Percentiles rank a stretch among this genome's conserved stretches.
Conservation (phyloP, 2,797 vertebrate genomes). For the Mallotus villosus region DNA sequence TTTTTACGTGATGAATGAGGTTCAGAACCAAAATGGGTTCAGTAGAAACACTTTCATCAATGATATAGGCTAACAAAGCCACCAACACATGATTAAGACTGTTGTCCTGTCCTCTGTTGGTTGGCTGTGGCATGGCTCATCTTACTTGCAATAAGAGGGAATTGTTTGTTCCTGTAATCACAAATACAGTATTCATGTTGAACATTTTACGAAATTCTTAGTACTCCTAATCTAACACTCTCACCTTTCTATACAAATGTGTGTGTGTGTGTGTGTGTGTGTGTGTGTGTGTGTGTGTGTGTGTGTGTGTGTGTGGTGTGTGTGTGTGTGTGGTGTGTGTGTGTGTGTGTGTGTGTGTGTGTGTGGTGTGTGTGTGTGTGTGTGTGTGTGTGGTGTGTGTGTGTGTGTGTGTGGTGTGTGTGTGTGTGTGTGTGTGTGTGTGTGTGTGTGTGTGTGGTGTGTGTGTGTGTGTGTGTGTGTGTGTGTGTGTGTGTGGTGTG, state of each 20-base stretch:
- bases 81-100: too few relatives aligned
- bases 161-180: too few relatives aligned
- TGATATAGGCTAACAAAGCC: too few relatives aligned
- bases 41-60: too few relatives aligned
- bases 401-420: constrained; percentile 3
- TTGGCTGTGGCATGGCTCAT: too few relatives aligned
- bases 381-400: constrained; percentile 1
- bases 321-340: neutral
- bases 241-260: neutral
- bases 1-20: too few relatives aligned
- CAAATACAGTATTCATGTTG: too few relatives aligned
- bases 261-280: neutral
- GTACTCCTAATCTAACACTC: too few relatives aligned
- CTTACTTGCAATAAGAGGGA: too few relatives aligned
- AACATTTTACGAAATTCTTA: too few relatives aligned
- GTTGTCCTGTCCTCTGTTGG: too few relatives aligned
- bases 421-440: constrained; percentile 1
- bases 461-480: neutral
- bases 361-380: constrained; percentile 2
- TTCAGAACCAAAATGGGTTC: too few relatives aligned
- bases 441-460: neutral
- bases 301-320: neutral
- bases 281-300: neutral
- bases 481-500: neutral
- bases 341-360: constrained; percentile 5